Evolutionary conservation across 64 coral and sea anemone species (phyloP).

Genomic region (Pocillopora verrucosa): DNA sequence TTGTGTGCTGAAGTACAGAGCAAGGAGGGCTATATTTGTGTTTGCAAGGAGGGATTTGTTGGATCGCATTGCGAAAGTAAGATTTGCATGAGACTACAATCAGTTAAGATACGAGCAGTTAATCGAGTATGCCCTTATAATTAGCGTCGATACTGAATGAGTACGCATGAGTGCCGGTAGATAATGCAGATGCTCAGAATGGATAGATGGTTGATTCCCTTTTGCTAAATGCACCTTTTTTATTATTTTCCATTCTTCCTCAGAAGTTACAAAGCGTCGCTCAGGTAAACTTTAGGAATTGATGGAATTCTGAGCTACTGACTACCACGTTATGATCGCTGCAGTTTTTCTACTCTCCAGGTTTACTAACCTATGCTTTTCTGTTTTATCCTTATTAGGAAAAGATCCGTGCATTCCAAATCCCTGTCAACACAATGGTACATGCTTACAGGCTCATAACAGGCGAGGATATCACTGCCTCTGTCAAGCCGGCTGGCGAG

Average conservation of each 20-base stretch:
- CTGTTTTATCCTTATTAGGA: conserved; percentile 7
- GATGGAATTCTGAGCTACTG: too few species aligned
- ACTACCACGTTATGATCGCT: too few species aligned
- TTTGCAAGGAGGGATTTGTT: conserved; percentile 91
- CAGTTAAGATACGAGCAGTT: neutral
- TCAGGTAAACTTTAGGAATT: too few species aligned
- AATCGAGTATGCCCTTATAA: neutral
- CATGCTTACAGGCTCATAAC: conserved; percentile 74
- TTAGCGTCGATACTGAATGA: neutral
- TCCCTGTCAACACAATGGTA: conserved; percentile 84
- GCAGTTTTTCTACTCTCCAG: too few species aligned
- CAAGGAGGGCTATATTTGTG: conserved; percentile 79
- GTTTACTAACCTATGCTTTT: neutral
- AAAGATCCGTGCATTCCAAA: conserved; percentile 78
- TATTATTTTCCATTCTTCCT: neutral
- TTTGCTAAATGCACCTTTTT: too few species aligned
- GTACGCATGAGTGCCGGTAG: too few species aligned
- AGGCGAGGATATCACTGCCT: conserved; percentile 89
- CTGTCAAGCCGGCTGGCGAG: conserved; percentile 79
- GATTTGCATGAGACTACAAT: neutral
- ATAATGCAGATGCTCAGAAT: too few species aligned
- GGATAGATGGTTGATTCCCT: too few species aligned
- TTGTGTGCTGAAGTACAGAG: conserved; percentile 78
- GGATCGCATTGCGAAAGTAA: conserved; percentile 86
- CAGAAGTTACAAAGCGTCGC: too few species aligned